Percentiles rank a stretch among this genome's conserved stretches.
Evolutionary conservation across 2,113 vertebrate species (phyloP).

Genomic region (Myiopsitta monachus): DNA sequence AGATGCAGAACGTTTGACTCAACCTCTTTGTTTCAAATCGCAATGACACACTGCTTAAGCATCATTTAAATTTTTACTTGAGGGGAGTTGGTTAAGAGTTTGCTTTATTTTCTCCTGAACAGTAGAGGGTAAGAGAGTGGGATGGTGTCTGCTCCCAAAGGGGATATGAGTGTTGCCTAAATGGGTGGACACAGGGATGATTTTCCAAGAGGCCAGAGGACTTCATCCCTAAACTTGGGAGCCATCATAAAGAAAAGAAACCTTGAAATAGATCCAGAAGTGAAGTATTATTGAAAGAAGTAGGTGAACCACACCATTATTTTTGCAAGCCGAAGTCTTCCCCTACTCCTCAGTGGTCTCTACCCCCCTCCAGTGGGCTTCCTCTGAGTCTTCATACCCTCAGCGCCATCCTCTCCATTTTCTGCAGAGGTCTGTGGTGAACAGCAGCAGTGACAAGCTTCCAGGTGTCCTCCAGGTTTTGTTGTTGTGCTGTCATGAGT

Average conservation of each 20-base stretch:
- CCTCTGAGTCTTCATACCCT: not conserved
- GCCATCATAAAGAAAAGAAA: not conserved
- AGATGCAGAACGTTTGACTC: not conserved
- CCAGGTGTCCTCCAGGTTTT: slow-evolving; percentile 12
- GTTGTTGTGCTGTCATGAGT: accelerated
- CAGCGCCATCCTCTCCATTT: not conserved
- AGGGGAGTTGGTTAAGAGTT: not conserved
- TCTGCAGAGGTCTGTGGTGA: slow-evolving; percentile 2
- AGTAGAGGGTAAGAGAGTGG: not conserved
- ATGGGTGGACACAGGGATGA: not conserved
- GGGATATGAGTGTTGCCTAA: accelerated
- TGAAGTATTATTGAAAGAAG: not conserved
- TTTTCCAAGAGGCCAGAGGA: not conserved
- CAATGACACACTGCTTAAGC: not conserved
- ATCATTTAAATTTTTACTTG: not conserved
- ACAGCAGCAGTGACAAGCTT: slow-evolving; percentile 36
- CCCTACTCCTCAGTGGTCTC: not conserved
- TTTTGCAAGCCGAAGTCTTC: not conserved
- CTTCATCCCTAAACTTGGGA: not conserved
- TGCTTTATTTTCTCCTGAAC: not conserved
- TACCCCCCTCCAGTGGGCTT: not conserved
- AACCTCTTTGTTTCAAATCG: not conserved
- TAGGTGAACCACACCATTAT: not conserved
- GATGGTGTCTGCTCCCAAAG: not conserved
- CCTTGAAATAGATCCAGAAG: not conserved